Evolutionary conservation across 1,140 invertebrate genomes (phyloP).

Genomic region (Leptinotarsa undecemlineata): DNA sequence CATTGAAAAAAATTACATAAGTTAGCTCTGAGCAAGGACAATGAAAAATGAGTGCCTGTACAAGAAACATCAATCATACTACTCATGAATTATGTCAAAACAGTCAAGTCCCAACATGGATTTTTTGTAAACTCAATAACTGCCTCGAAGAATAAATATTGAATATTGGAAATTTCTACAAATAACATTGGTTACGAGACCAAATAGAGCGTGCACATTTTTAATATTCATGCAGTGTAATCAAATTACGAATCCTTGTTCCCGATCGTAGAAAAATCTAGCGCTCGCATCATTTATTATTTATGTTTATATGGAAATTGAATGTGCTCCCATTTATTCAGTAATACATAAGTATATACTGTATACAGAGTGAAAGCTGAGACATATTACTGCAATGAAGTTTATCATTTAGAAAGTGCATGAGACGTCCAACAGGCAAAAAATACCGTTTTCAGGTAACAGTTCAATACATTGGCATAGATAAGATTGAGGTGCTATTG

Average conservation of each 20-base stretch:
- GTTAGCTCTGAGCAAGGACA: no score
- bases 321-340: neutral
- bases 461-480: neutral
- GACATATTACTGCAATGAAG: neutral
- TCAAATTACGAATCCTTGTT: slow-evolving; percentile 3
- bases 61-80: no score
- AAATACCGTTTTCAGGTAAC: neutral
- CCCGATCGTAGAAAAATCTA: neutral
- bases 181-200: neutral
- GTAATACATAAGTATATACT: neutral
- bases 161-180: neutral
- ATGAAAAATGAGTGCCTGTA: no score
- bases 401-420: neutral
- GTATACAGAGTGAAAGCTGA: neutral
- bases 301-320: neutral
- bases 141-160: neutral
- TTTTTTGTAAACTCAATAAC: no score
- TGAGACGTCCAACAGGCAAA: neutral
- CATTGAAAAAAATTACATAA: no score
- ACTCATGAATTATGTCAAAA: no score
- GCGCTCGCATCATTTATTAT: neutral
- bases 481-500: neutral
- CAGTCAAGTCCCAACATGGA: no score
- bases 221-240: neutral
- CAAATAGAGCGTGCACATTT: neutral